Conservation (phyloP, 2,888 invertebrate species). For the Myopa testacea region DNA sequence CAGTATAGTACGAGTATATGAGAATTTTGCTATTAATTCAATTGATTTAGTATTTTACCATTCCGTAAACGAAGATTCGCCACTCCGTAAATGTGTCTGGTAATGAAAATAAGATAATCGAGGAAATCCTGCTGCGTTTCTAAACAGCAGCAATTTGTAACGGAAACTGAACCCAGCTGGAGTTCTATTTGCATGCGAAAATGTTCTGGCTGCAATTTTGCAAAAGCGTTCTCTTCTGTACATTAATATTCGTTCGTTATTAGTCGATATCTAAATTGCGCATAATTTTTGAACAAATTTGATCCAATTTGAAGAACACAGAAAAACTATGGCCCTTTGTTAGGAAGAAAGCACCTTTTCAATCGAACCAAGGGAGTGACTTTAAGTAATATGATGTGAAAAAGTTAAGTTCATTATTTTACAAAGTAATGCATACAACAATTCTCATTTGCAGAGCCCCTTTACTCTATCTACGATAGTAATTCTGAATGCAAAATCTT, state of each 20-base stretch:
- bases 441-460: neutral
- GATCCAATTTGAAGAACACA: neutral
- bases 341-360: too few relatives aligned
- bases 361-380: too few relatives aligned
- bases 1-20: neutral
- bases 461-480: neutral
- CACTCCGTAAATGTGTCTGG: neutral
- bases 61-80: too few relatives aligned
- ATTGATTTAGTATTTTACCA: neutral
- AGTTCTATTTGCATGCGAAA: slow-evolving; percentile 18
- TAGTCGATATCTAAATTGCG: too few relatives aligned
- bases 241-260: neutral
- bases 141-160: slow-evolving; percentile 31
- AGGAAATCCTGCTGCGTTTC: slow-evolving; percentile 43
- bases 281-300: too few relatives aligned
- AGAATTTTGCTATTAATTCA: neutral
- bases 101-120: slow-evolving; percentile 15
- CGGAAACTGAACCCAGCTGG: slow-evolving; percentile 37
- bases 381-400: too few relatives aligned
- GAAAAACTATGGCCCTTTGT: neutral
- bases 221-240: neutral
- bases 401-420: too few relatives aligned
- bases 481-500: neutral
- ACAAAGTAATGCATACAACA: too few relatives aligned
- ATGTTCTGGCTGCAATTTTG: neutral